A percentile compares a stretch with the other conserved stretches of the same genome.
Conservation (phyloP, 2,888 invertebrate species). For the Gortyna flavago region DNA sequence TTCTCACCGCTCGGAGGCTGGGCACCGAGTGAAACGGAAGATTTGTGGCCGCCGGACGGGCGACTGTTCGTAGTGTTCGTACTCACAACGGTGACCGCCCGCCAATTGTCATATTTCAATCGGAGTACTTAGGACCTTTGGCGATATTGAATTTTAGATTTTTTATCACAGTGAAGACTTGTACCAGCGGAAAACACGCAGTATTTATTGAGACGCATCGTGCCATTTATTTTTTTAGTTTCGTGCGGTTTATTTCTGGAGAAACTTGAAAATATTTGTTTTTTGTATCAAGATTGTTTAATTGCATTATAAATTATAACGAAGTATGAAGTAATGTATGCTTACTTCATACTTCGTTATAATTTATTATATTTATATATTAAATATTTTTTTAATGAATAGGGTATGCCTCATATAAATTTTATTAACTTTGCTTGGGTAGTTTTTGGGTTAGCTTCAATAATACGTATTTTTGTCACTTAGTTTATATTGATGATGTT, state of each 20-base stretch:
- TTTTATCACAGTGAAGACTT: slow-evolving; percentile 32
- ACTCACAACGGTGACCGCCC: slow-evolving; percentile 66
- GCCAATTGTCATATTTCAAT: slow-evolving; percentile 64
- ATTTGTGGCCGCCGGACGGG: slow-evolving; percentile 84
- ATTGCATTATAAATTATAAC: slow-evolving; percentile 17
- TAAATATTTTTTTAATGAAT: no score
- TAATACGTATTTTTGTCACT: no score
- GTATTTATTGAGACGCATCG: slow-evolving; percentile 4
- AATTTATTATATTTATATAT: no score
- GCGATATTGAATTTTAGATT: slow-evolving; percentile 59
- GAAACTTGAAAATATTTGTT: background rate
- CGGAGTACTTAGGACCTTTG: slow-evolving; percentile 51
- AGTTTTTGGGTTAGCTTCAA: no score
- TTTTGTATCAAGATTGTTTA: slow-evolving; percentile 23
- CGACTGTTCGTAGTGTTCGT: slow-evolving; percentile 73
- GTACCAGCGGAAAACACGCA: background rate
- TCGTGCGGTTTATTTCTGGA: background rate
- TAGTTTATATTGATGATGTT: no score
- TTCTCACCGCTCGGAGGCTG: slow-evolving; percentile 86
- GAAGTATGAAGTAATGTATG: slow-evolving; percentile 17
- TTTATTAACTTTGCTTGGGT: no score
- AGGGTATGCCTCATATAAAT: no score
- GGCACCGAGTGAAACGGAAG: slow-evolving; percentile 89
- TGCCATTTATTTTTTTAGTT: background rate
- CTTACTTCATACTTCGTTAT: no score